Evolutionary conservation across 2,888 invertebrate genomes (phyloP).

Genomic region (Leptinotarsa peninsularis): DNA sequence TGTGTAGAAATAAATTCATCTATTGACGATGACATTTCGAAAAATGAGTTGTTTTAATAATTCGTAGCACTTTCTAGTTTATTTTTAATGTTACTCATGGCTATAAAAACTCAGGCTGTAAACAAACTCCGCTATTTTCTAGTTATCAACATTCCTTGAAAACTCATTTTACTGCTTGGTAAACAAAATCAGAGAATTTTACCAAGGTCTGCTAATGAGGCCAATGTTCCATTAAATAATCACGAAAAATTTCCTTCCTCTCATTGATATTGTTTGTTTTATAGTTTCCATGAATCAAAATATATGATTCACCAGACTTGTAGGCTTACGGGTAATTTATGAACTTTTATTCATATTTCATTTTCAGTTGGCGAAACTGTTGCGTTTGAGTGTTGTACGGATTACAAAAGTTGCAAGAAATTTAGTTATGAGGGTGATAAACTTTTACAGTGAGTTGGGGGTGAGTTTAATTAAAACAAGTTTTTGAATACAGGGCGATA

Average conservation of each 20-base stretch:
- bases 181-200: not conserved
- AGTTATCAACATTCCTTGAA: not conserved
- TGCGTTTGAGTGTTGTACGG: not conserved
- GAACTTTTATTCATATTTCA: not conserved
- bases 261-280: not conserved
- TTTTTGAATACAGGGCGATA: not conserved
- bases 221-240: conserved; percentile 2
- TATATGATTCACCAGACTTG: conserved; percentile 1
- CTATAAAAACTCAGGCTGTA: too few species aligned
- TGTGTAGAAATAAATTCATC: too few species aligned
- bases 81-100: too few species aligned
- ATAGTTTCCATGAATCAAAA: conserved; percentile 15
- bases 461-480: not conserved
- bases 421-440: not conserved
- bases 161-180: not conserved
- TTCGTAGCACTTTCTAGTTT: too few species aligned
- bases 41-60: too few species aligned
- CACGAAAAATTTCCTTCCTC: conserved; percentile 8
- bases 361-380: not conserved
- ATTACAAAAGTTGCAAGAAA: conserved; percentile 1
- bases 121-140: not conserved
- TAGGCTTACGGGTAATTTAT: not conserved
- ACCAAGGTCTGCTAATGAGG: not conserved
- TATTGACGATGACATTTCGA: too few species aligned
- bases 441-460: not conserved